Conservation (phyloP, 2,113 vertebrate species). For the Neodontobutis hainanensis region DNA sequence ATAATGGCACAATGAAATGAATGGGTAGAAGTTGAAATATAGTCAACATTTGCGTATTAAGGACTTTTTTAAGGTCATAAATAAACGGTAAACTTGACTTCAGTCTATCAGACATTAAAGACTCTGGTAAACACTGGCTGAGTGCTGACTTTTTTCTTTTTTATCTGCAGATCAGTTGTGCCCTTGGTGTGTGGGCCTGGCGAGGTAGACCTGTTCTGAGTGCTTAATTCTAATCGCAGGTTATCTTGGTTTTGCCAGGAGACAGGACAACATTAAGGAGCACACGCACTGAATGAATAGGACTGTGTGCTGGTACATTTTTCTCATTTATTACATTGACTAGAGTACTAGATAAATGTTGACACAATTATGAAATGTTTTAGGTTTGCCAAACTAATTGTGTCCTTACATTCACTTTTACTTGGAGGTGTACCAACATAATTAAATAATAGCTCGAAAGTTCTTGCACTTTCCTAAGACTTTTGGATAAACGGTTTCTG, state of each 20-base stretch:
- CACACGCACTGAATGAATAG: neutral
- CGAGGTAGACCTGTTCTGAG: constrained; percentile 56
- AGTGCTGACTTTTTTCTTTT: neutral
- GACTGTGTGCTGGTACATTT: neutral
- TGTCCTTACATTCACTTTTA: too few species aligned
- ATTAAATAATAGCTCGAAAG: too few species aligned
- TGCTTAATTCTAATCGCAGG: constrained; percentile 46
- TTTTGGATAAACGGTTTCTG: too few species aligned
- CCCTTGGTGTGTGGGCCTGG: constrained; percentile 34
- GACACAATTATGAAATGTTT: too few species aligned
- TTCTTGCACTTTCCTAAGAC: too few species aligned
- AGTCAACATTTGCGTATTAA: too few species aligned
- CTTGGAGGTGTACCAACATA: too few species aligned
- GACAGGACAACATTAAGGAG: constrained; percentile 5
- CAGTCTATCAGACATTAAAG: neutral
- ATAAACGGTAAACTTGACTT: too few species aligned
- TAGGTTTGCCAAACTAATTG: too few species aligned
- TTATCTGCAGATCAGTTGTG: constrained; percentile 64
- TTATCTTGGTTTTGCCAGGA: constrained; percentile 32
- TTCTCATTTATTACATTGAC: neutral
- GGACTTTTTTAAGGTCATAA: too few species aligned
- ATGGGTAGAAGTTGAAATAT: too few species aligned
- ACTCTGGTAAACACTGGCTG: neutral
- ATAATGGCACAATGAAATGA: too few species aligned
- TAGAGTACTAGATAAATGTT: neutral